Conservation (phyloP, 2,113 vertebrate species). For the Hemibagrus wyckioides region DNA sequence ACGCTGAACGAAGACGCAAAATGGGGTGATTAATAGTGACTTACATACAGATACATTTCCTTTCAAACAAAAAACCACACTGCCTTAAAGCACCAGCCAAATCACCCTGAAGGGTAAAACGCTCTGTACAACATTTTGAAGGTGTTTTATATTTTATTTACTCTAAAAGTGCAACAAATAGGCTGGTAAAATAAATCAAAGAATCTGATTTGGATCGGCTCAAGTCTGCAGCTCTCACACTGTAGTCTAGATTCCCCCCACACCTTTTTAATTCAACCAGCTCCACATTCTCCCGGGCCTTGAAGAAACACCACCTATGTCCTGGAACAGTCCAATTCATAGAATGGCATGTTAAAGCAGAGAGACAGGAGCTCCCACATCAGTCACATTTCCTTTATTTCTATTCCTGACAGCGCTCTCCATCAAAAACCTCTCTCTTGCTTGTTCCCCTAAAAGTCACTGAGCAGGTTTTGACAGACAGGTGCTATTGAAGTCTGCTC, state of each 20-base stretch:
- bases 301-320: not conserved
- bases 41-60: not conserved
- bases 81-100: not conserved
- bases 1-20: not conserved
- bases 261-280: slow-evolving; percentile 47
- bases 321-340: not conserved
- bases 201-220: slow-evolving; percentile 34
- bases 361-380: slow-evolving; percentile 1
- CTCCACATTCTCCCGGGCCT: not conserved
- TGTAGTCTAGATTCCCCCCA: slow-evolving; percentile 21
- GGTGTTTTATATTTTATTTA: not conserved
- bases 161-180: not conserved
- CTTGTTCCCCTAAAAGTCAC: not conserved
- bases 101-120: slow-evolving; percentile 35
- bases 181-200: not conserved
- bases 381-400: slow-evolving; percentile 20
- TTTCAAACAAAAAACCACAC: not conserved
- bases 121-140: not conserved
- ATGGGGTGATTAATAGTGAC: not conserved
- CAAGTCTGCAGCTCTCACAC: slow-evolving; percentile 39
- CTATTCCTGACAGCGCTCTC: slow-evolving; percentile 8
- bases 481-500: slow-evolving; percentile 17
- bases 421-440: not conserved
- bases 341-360: not conserved
- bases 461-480: slow-evolving; percentile 27